Percentiles rank a stretch among this genome's conserved stretches.
phyloP scores from a whole-genome alignment of 1,140 invertebrate genomes.

The Ceratosolen solmsi region DNA sequence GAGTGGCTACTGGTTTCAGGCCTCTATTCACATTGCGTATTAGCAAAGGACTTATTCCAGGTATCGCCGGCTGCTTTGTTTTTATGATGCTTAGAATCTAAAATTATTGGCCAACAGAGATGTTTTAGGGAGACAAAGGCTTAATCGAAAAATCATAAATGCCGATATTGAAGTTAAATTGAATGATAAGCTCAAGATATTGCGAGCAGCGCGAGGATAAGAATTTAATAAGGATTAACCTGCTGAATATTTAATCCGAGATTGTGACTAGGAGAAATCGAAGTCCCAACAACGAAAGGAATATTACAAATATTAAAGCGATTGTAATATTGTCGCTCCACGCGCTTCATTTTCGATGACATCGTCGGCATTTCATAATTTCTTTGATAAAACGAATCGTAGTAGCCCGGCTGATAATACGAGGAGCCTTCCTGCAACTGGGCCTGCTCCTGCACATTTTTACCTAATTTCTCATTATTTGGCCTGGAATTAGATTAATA shows the following conservation, averaged over 20 bases:
- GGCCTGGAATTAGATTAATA: not conserved
- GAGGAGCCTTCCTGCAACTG: not conserved
- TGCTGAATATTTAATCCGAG: constrained; percentile 76
- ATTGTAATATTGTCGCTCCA: constrained; percentile 69
- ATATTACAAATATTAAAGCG: constrained; percentile 72
- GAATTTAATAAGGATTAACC: constrained; percentile 52
- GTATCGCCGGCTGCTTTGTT: constrained; percentile 64
- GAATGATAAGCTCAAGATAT: too few species aligned
- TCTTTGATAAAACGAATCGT: constrained; percentile 4
- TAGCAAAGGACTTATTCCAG: constrained; percentile 55
- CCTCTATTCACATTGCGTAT: constrained; percentile 65
- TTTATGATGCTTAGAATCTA: constrained; percentile 74
- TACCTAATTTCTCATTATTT: not conserved
- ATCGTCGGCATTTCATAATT: constrained; percentile 72
- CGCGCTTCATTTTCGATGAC: constrained; percentile 73
- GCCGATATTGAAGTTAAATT: too few species aligned
- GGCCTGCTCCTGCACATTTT: not conserved
- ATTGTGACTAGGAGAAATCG: constrained; percentile 74
- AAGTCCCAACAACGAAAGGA: constrained; percentile 75
- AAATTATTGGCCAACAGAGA: not conserved
- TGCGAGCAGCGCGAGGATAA: too few species aligned
- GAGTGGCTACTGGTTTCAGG: constrained; percentile 57
- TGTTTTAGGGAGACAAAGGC: not conserved
- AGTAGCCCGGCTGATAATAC: constrained; percentile 1
- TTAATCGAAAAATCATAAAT: too few species aligned